Conservation (phyloP, 64 coral and sea anemone genomes). For the Porites lutea region DNA sequence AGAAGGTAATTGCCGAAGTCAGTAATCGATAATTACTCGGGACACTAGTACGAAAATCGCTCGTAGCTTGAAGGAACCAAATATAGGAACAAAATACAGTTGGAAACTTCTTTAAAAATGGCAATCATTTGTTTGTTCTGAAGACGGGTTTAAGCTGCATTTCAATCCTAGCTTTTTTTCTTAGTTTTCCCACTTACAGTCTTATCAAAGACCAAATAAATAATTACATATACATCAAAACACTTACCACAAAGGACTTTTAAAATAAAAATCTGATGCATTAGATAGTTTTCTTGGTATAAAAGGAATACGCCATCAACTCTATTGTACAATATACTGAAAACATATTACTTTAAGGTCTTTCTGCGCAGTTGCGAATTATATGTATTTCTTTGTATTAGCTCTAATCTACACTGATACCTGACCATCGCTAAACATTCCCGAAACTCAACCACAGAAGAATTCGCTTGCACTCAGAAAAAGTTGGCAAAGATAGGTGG, state of each 20-base stretch:
- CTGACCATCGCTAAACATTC: neutral
- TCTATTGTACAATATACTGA: conserved; percentile 18
- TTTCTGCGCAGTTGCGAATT: neutral
- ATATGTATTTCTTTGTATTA: conserved; percentile 24
- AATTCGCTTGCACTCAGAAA: neutral
- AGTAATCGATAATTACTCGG: neutral
- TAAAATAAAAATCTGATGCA: conserved; percentile 56
- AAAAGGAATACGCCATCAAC: conserved; percentile 18
- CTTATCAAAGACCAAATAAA: conserved; percentile 48
- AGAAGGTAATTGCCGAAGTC: neutral
- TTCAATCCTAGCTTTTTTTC: too few relatives aligned
- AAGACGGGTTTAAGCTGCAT: too few relatives aligned
- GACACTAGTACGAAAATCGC: neutral
- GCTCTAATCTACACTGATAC: neutral
- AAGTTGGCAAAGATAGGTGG: neutral
- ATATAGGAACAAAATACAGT: neutral
- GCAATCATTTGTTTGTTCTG: too few relatives aligned
- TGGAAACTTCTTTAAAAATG: neutral
- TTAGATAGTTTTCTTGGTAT: conserved; percentile 25
- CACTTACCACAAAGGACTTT: conserved; percentile 19
- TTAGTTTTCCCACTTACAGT: neutral
- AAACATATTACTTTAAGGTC: conserved; percentile 19
- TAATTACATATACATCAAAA: conserved; percentile 38
- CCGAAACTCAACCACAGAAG: neutral
- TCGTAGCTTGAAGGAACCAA: neutral